These are phyloP conservation scores for Drosophila ficusphila DNA, from an alignment of 1,140 invertebrate genomes.

Conservation along the genomic window DNA sequence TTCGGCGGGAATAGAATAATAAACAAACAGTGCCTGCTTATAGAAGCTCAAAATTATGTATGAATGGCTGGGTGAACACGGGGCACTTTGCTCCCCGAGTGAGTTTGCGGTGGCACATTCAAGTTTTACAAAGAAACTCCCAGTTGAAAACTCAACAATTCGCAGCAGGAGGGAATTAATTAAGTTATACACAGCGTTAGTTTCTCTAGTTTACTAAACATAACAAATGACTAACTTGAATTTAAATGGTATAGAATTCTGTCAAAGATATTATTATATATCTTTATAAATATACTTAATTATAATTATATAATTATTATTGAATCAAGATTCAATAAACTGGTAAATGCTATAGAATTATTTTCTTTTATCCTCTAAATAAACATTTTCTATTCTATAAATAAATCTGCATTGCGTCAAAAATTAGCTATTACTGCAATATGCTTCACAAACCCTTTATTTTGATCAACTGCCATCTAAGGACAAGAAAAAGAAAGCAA, in stretches of 20 bases:
- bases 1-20: constrained; percentile 35
- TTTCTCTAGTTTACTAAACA: too few species aligned
- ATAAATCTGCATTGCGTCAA: too few species aligned
- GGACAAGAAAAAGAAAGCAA: neutral
- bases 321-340: too few species aligned
- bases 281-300: too few species aligned
- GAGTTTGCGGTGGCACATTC: constrained; percentile 24
- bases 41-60: constrained; percentile 41
- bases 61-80: constrained; percentile 27
- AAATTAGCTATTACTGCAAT: neutral
- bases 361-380: too few species aligned
- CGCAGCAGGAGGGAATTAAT: constrained; percentile 17
- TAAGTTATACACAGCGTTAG: neutral
- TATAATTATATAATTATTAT: too few species aligned
- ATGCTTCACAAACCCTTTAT: neutral
- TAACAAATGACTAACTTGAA: too few species aligned
- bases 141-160: neutral
- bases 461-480: neutral
- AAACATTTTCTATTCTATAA: too few species aligned
- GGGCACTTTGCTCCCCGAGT: neutral
- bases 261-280: too few species aligned
- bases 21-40: constrained; percentile 45
- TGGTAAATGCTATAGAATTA: too few species aligned
- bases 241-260: too few species aligned
- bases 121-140: constrained; percentile 28